Evolutionary conservation across 1,140 invertebrate genomes (phyloP).

Genomic region (Papilio polyxenes): DNA sequence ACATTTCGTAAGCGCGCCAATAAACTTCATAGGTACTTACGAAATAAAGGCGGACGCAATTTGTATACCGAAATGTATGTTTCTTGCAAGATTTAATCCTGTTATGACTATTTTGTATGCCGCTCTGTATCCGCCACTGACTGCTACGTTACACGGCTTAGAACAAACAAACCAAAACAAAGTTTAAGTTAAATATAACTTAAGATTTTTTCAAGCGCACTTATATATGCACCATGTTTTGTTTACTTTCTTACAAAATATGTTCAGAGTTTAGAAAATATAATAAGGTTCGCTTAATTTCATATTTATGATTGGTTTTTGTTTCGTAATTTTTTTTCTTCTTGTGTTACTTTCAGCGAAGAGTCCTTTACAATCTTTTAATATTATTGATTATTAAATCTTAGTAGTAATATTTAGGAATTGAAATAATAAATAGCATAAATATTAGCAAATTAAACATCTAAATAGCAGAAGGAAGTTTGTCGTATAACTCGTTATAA

Average conservation of each 20-base stretch:
- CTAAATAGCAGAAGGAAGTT: neutral
- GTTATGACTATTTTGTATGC: slow-evolving; percentile 18
- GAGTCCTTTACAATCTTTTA: no score
- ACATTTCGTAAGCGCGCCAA: neutral
- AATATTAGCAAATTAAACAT: neutral
- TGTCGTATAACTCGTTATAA: slow-evolving; percentile 25
- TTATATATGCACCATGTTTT: no score
- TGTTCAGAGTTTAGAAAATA: no score
- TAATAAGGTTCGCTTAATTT: no score
- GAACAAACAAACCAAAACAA: neutral
- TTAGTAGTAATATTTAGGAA: no score
- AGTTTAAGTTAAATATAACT: neutral
- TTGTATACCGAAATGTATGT: slow-evolving; percentile 10
- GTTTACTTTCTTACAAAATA: no score
- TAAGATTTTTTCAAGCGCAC: neutral
- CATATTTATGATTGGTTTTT: no score
- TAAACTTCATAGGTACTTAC: neutral
- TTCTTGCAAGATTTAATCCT: neutral
- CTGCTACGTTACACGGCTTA: neutral
- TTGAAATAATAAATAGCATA: no score
- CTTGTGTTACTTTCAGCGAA: neutral
- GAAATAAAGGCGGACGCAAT: slow-evolving; percentile 7
- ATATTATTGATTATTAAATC: no score
- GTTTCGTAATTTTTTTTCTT: no score
- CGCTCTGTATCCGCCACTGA: neutral